A percentile compares a stretch with the other conserved stretches of the same genome.
These are phyloP conservation scores for Agrotis puta DNA, from an alignment of 2,888 invertebrate species.

Conservation along the genomic window DNA sequence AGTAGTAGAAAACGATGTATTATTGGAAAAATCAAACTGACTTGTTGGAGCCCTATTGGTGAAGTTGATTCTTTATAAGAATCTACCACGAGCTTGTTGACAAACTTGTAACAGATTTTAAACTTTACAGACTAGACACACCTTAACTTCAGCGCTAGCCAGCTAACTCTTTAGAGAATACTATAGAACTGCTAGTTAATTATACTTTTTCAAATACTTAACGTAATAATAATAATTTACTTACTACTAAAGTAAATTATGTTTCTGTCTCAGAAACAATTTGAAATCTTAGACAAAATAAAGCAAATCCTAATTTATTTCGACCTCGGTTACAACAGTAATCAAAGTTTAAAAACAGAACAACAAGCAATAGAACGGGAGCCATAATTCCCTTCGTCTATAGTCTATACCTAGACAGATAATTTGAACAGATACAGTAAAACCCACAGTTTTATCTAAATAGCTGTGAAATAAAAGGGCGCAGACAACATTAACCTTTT, in stretches of 20 bases:
- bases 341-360: slow-evolving; percentile 32
- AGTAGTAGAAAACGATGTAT: no score
- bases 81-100: no score
- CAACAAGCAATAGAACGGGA: slow-evolving; percentile 15
- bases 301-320: background rate
- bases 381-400: slow-evolving; percentile 19
- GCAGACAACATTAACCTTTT: slow-evolving; percentile 71
- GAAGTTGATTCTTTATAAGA: no score
- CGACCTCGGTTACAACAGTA: slow-evolving; percentile 19
- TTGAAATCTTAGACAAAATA: background rate
- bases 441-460: slow-evolving; percentile 57
- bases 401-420: slow-evolving; percentile 15
- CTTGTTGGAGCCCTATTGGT: no score
- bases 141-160: no score
- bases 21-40: no score
- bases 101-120: no score
- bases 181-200: background rate
- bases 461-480: slow-evolving; percentile 52
- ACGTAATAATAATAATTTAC: no score
- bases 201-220: background rate
- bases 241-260: background rate
- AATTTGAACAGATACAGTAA: slow-evolving; percentile 46
- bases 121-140: no score
- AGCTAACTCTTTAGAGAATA: no score
- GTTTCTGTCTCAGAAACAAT: background rate